Percentiles rank a stretch among this genome's conserved stretches.
These are phyloP conservation scores for Andrena trimmerana DNA, from an alignment of 2,888 invertebrate genomes.

Conservation along the genomic window DNA sequence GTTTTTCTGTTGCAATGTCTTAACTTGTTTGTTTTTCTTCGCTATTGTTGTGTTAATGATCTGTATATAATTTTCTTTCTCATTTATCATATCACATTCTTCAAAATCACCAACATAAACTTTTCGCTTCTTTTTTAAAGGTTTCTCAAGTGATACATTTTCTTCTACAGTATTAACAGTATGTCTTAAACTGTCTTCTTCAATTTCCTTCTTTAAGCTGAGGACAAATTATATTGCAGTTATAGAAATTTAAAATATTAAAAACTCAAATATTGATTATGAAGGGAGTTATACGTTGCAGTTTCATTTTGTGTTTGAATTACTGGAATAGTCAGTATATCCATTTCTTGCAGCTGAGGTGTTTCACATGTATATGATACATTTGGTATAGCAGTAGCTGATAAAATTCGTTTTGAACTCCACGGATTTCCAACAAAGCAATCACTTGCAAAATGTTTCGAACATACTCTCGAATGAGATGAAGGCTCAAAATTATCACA, in stretches of 20 bases:
- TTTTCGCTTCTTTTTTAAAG: slow-evolving; percentile 11
- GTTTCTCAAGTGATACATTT: not conserved
- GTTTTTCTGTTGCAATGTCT: slow-evolving; percentile 2
- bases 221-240: slow-evolving; percentile 3
- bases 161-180: not conserved
- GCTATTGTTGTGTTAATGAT: not conserved
- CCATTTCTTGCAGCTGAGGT: too few species aligned
- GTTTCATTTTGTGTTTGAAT: slow-evolving; percentile 3
- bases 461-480: too few species aligned
- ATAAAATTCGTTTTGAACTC: too few species aligned
- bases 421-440: too few species aligned
- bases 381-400: too few species aligned
- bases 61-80: not conserved
- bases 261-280: slow-evolving; percentile 6
- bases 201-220: not conserved
- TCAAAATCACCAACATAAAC: slow-evolving; percentile 15
- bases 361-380: too few species aligned
- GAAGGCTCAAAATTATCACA: slow-evolving; percentile 15
- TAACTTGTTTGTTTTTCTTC: slow-evolving; percentile 11
- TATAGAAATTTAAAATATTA: not conserved
- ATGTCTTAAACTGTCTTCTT: not conserved
- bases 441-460: too few species aligned
- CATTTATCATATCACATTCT: slow-evolving; percentile 5
- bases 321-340: not conserved
- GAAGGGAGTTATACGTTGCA: slow-evolving; percentile 3